Evolutionary conservation across 2,888 invertebrate species (phyloP), one percentile per base, ranked within the genome.

Genomic region (Eustalomyia histrio): DNA sequence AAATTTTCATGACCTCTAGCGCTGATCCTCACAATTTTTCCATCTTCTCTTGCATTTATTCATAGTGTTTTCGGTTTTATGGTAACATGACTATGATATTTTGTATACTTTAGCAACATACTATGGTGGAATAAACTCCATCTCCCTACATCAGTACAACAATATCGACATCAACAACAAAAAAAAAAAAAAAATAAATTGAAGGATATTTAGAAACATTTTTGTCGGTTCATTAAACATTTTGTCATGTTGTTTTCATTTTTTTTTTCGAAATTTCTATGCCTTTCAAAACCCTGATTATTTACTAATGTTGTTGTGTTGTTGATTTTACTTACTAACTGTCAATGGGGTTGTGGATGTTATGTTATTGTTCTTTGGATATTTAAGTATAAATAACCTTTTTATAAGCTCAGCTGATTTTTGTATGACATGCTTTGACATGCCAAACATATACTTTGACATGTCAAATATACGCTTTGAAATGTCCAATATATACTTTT

Each of bases 171-270:
- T 2, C 18, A 39, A 29, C 39, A 67, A 12, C 65, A 65, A 72
- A 47, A 21, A 2, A 3, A 21, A 2, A 21, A 12, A 71, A 65
- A 72, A 47, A 21, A 2, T 21, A 21, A 2, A 21, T 43, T 61
- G 61, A 67, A 68, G 43, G 33, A 71, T 76, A 64, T 76, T 76
- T 76, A 43, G 53, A 76, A 63, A 67, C 43, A 61, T 75, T 75
- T 74, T 71, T 80, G 65, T 71, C 75, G 65, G 75, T 80, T 80
- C 79, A 80, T 80, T 80, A 75, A 80, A 80, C 71, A 71, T 75
- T 71, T 80, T 80, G 69, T 74, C 33, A 65, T 72, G 67, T 57
- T 69, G 53, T 43, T 79, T 55, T 79, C 64, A 21, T 69, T 52
- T 57, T 29, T 12, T 35, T 60, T 52, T 50, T 57, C 24, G 14